Conservation (phyloP, 2,888 invertebrate genomes). For the Quadroppia sp. region DNA sequence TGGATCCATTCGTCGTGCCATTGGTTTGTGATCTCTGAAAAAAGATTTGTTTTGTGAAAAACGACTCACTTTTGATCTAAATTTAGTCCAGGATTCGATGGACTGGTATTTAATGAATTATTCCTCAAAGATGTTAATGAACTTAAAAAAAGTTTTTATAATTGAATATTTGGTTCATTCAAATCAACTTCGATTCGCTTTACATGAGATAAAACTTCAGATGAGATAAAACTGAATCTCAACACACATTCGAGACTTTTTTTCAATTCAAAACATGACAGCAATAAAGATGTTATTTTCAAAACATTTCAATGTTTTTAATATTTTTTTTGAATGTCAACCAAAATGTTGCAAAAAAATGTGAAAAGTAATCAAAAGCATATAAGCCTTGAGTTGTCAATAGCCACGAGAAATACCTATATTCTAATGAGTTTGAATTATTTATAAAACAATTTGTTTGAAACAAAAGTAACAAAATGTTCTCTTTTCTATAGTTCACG, state of each 20-base stretch:
- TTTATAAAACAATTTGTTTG: too few relatives aligned
- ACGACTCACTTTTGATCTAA: background rate
- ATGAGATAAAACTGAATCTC: background rate
- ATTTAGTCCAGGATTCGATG: background rate
- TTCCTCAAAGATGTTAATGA: background rate
- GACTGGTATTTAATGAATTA: background rate
- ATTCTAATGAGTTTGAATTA: too few relatives aligned
- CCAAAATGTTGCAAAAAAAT: too few relatives aligned
- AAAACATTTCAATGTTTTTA: too few relatives aligned
- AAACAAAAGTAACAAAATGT: too few relatives aligned
- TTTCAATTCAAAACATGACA: too few relatives aligned
- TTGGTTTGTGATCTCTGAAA: conserved; percentile 11
- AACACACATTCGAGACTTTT: too few relatives aligned
- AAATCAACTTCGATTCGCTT: background rate
- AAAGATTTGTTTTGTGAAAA: conserved; percentile 2
- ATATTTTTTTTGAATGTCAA: background rate
- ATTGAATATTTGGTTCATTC: background rate
- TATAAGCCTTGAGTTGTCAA: too few relatives aligned
- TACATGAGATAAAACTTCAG: background rate
- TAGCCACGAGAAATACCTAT: too few relatives aligned
- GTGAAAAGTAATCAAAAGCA: too few relatives aligned
- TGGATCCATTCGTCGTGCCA: conserved; percentile 13
- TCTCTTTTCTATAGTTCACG: too few relatives aligned
- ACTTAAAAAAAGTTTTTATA: background rate
- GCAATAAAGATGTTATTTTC: too few relatives aligned